phyloP scores from a whole-genome alignment of 30 jellyfish, hydroid and myxozoan genomes.

The Euphysa ruthae region DNA sequence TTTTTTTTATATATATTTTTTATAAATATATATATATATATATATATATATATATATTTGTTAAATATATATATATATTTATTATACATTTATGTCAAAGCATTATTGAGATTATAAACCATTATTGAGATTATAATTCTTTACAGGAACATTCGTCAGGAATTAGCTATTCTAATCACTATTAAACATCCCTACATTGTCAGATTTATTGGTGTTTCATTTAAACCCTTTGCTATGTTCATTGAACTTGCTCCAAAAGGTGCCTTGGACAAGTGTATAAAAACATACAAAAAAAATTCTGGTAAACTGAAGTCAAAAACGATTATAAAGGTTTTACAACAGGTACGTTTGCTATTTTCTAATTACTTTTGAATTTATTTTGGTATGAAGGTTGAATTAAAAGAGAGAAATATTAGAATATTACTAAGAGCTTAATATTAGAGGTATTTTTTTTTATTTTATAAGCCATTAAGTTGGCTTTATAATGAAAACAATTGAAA shows the following conservation, averaged over 20 bases:
- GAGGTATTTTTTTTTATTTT: too few relatives aligned
- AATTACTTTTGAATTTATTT: neutral
- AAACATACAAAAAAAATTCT: constrained; percentile 56
- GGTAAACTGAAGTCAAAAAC: constrained; percentile 49
- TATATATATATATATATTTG: too few relatives aligned
- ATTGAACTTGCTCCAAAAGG: constrained; percentile 87
- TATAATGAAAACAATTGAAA: too few relatives aligned
- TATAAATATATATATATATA: too few relatives aligned
- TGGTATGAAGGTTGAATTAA: neutral
- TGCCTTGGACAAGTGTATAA: constrained; percentile 37
- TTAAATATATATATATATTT: too few relatives aligned
- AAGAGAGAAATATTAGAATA: too few relatives aligned
- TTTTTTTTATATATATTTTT: too few relatives aligned
- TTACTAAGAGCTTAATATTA: too few relatives aligned
- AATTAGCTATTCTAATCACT: constrained; percentile 70
- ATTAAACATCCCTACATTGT: constrained; percentile 57
- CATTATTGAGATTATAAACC: too few relatives aligned
- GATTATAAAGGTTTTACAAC: constrained; percentile 41
- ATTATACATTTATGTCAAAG: too few relatives aligned
- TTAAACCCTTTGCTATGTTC: constrained; percentile 60
- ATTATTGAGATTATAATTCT: too few relatives aligned
- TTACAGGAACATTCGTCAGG: constrained; percentile 83
- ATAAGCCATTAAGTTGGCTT: too few relatives aligned
- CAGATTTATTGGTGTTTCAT: constrained; percentile 54
- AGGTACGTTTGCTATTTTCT: constrained; percentile 29